Conservation (phyloP, 1,140 invertebrate genomes). For the Cydia fagiglandana region DNA sequence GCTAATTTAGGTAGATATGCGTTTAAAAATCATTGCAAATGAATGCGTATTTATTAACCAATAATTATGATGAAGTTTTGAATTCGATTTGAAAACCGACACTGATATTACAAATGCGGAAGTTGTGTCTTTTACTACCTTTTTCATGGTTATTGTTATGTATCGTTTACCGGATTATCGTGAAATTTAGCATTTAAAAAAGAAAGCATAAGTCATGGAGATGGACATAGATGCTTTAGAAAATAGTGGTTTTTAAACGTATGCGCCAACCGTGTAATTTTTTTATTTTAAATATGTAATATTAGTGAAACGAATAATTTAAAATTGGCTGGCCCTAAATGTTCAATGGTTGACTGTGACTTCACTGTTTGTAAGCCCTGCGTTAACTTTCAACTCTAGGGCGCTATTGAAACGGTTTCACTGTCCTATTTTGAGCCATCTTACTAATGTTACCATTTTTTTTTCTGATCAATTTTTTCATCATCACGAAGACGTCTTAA, state of each 20-base stretch:
- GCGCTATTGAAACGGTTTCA: neutral
- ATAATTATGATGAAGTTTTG: neutral
- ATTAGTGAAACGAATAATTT: neutral
- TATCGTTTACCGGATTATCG: no score
- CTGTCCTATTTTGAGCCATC: neutral
- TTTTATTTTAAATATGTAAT: neutral
- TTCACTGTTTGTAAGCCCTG: neutral
- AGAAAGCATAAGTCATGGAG: no score
- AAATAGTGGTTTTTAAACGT: neutral
- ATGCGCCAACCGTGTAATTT: neutral
- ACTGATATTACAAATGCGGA: no score
- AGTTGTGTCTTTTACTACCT: neutral
- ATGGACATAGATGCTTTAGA: no score
- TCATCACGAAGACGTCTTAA: no score
- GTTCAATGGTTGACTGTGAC: neutral
- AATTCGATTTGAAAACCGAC: no score
- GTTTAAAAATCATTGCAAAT: no score
- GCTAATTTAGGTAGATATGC: no score
- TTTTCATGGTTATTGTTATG: no score
- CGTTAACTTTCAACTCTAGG: neutral
- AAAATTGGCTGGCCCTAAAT: neutral
- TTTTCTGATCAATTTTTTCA: no score
- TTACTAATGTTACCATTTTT: neutral
- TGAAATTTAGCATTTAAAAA: no score
- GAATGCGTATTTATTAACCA: no score